phyloP scores from a whole-genome alignment of 64 coral and sea anemone genomes.

The Astreopora myriophthalma region DNA sequence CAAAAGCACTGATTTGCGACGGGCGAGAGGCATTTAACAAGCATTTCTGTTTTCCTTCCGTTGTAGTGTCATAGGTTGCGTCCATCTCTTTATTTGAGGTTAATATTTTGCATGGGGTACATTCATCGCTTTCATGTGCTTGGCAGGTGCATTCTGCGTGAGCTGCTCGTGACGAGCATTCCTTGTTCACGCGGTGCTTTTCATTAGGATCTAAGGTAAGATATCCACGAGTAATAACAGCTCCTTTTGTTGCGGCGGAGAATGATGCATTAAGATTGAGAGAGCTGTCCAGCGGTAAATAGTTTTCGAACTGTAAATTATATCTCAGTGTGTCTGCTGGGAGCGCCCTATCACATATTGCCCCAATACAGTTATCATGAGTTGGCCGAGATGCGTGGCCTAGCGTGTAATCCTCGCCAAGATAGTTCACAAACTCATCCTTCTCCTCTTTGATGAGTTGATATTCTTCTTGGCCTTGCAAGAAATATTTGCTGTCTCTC shows the following conservation, averaged over 20 bases:
- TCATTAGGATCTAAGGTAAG: background rate
- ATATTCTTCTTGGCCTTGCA: background rate
- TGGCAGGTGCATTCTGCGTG: constrained; percentile 5
- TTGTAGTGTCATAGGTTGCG: background rate
- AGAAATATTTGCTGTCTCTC: background rate
- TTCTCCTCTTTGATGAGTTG: background rate
- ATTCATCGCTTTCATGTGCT: background rate
- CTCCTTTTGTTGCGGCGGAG: background rate
- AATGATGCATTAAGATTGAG: background rate
- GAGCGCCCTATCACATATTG: too few species aligned
- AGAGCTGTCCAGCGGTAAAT: background rate
- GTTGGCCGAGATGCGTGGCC: background rate
- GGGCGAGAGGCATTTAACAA: background rate
- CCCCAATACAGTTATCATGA: background rate
- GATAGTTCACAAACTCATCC: background rate
- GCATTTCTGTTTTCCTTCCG: background rate
- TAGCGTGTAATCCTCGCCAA: background rate
- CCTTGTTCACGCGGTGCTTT: background rate
- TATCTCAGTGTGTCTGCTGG: background rate
- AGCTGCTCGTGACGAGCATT: background rate
- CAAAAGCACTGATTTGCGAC: background rate
- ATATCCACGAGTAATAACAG: background rate
- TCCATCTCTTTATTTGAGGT: background rate
- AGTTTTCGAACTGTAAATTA: background rate
- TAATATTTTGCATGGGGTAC: background rate